A percentile compares a stretch with the other conserved stretches of the same genome.
These are phyloP conservation scores for Eilema caniola DNA, from an alignment of 2,888 invertebrate species.

Conservation along the genomic window DNA sequence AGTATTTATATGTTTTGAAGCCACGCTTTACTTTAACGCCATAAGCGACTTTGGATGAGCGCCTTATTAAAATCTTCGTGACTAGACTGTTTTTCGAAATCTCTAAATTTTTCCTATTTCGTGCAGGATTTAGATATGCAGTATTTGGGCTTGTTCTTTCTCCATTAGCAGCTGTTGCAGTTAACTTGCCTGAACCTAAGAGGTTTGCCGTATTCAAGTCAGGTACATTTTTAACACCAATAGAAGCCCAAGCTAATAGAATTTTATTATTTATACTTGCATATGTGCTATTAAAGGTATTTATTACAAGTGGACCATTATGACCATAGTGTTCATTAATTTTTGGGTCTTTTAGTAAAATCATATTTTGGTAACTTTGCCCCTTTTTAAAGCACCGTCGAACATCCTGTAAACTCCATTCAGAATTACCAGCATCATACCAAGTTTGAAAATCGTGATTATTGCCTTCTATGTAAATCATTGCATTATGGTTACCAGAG, in stretches of 20 bases:
- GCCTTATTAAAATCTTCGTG: slow-evolving; percentile 31
- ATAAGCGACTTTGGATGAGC: slow-evolving; percentile 19
- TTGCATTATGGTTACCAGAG: slow-evolving; percentile 84
- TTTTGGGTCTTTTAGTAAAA: slow-evolving; percentile 46
- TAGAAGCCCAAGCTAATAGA: slow-evolving; percentile 72
- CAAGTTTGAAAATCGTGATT: background rate
- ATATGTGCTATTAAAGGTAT: slow-evolving; percentile 76
- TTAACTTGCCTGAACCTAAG: slow-evolving; percentile 79
- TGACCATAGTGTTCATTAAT: slow-evolving; percentile 67
- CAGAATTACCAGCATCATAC: slow-evolving; percentile 77
- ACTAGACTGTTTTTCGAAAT: slow-evolving; percentile 58
- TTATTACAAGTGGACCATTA: slow-evolving; percentile 77
- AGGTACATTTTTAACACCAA: slow-evolving; percentile 72
- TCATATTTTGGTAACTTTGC: slow-evolving; percentile 73
- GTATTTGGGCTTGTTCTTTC: slow-evolving; percentile 87
- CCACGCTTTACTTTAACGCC: slow-evolving; percentile 27
- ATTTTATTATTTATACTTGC: slow-evolving; percentile 62
- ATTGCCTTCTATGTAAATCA: slow-evolving; percentile 86
- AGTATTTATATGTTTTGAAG: slow-evolving; percentile 7
- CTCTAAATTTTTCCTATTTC: slow-evolving; percentile 60
- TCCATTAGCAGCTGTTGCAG: slow-evolving; percentile 79
- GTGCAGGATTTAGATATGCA: slow-evolving; percentile 71
- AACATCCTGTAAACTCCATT: slow-evolving; percentile 86
- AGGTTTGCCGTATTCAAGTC: slow-evolving; percentile 76
- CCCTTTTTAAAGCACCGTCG: slow-evolving; percentile 80